Evolutionary conservation across 2,797 vertebrate genomes (phyloP), one percentile per base, ranked within the genome.

Genomic region (Phalanger gymnotis): DNA sequence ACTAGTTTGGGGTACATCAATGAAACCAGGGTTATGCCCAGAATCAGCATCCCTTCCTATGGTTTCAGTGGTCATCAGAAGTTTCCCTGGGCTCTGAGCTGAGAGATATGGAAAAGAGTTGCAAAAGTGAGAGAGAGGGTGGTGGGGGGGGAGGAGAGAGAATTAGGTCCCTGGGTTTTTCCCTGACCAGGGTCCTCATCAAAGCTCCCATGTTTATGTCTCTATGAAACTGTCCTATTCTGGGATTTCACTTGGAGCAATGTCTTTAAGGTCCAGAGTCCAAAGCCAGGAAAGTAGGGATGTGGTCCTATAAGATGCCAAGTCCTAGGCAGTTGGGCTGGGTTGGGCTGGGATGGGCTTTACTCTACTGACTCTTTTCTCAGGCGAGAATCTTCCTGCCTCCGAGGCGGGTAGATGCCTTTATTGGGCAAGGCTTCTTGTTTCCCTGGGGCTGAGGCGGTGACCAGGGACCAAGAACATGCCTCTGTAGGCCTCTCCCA

Each of bases 381-480:
- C 11, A 96, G 95, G 89, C 96, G 97, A 98, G 95, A 96, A 96
- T 96, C 96, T 96, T 97, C 73, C 97, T 96, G 97, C 97, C 97
- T 97, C 93, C 53, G 58, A 87, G 98, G 97, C 94, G 98, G 73
- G 61, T 92, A 94, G 95, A 98, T 98, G 97, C 97, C 98, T 98
- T 94, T 97, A 98, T 96, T 97, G 98, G 98, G 98, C 97, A 98
- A 98, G 98, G 98, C 97, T 90, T 97, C 97, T 96, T 92, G 90
- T 97, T 98, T 97, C 98, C 94, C 94, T 97, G 98, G 97, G 73
- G 73, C 73, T 87, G 73, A 87, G 73, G 97, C 16, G 97, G 97
- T 97, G 95, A 98, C 96, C 94, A 97, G 90, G 93, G 97, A 87
- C 73, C 73, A 47, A 87, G 40, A 47, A 51, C 73, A 87, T 87